A percentile compares a stretch with the other conserved stretches of the same genome.
Evolutionary conservation across 2,888 invertebrate species (phyloP).

Genomic region (Protodeltote pygarga): DNA sequence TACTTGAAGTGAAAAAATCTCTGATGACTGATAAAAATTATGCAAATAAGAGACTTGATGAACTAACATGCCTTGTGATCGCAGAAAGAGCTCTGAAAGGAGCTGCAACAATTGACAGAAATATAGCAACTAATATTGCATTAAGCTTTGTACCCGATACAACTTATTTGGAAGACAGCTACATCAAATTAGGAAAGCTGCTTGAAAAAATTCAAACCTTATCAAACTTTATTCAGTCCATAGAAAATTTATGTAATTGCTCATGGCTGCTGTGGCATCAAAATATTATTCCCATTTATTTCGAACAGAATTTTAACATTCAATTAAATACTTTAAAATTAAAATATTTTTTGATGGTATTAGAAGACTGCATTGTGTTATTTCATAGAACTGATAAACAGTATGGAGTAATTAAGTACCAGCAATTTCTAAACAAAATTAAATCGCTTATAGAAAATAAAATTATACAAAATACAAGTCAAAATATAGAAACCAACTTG

Average conservation of each 20-base stretch:
- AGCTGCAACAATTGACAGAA: constrained; percentile 88
- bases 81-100: constrained; percentile 90
- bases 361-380: constrained; percentile 76
- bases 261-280: constrained; percentile 94
- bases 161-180: constrained; percentile 88
- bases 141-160: constrained; percentile 89
- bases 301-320: constrained; percentile 90
- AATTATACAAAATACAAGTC: constrained; percentile 91
- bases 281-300: constrained; percentile 91
- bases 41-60: constrained; percentile 89
- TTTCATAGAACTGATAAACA: constrained; percentile 71
- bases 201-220: constrained; percentile 89
- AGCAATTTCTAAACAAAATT: constrained; percentile 69
- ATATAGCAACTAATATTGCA: constrained; percentile 89
- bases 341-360: constrained; percentile 77
- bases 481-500: constrained; percentile 96
- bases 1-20: constrained; percentile 90
- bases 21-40: constrained; percentile 88
- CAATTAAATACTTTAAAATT: constrained; percentile 89
- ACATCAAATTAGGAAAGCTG: constrained; percentile 87
- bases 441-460: constrained; percentile 83
- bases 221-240: constrained; percentile 85
- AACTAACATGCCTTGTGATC: constrained; percentile 91
- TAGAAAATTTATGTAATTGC: constrained; percentile 90
- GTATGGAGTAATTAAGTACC: constrained; percentile 61